These are phyloP conservation scores for Babylonia areolata DNA, from an alignment of 1,140 invertebrate species.

Conservation along the genomic window DNA sequence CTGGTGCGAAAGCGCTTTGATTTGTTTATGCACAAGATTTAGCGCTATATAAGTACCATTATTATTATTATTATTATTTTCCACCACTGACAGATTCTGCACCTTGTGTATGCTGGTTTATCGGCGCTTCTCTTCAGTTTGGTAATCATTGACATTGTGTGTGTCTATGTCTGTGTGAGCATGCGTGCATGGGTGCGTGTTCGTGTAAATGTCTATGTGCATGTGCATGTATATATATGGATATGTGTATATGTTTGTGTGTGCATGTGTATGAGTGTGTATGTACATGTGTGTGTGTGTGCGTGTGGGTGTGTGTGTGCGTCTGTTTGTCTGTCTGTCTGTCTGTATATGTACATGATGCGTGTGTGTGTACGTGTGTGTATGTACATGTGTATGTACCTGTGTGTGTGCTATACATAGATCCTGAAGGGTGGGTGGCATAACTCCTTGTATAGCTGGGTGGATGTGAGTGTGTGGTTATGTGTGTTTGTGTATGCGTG, in stretches of 20 bases:
- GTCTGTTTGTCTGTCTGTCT: background rate
- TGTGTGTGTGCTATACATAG: constrained; percentile 4
- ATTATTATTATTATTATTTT: too few relatives aligned
- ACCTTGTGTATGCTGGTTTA: background rate
- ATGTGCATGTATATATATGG: background rate
- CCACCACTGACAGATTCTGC: background rate
- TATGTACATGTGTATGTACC: background rate
- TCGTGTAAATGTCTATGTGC: too few relatives aligned
- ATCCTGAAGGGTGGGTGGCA: too few relatives aligned
- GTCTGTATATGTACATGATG: background rate
- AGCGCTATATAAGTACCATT: too few relatives aligned
- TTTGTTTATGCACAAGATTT: too few relatives aligned
- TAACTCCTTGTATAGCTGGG: too few relatives aligned
- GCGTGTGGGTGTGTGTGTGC: background rate
- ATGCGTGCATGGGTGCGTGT: background rate
- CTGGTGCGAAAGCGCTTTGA: too few relatives aligned
- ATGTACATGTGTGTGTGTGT: too few relatives aligned
- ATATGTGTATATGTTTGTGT: background rate
- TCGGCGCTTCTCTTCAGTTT: background rate
- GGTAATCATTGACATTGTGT: too few relatives aligned
- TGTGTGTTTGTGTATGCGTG: constrained; percentile 3
- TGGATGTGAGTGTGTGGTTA: background rate
- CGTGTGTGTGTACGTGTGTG: background rate
- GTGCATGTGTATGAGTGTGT: background rate
- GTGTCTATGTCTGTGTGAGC: too few relatives aligned